Percentiles rank a stretch among this genome's conserved stretches.
Evolutionary conservation across 2,113 vertebrate genomes (phyloP).

Genomic region (Ageneiosus marmoratus): DNA sequence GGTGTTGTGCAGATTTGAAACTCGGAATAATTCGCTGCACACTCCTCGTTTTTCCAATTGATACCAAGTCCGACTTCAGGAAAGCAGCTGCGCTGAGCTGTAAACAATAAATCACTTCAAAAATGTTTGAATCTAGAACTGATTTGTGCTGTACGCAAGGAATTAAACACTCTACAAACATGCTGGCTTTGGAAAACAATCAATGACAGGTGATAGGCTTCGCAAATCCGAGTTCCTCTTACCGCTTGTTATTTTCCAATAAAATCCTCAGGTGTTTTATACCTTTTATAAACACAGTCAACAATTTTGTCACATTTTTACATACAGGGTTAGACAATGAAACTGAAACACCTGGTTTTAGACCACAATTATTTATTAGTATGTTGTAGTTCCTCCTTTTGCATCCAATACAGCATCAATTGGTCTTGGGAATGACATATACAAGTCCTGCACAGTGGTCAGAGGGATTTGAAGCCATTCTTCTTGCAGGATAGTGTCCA

Average conservation of each 20-base stretch:
- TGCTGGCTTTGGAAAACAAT: not conserved
- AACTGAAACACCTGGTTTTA: no score
- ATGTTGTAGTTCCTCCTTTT: no score
- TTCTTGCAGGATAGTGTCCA: no score
- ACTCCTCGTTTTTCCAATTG: constrained; percentile 25
- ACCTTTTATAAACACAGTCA: not conserved
- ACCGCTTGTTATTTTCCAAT: not conserved
- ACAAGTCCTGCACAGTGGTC: no score
- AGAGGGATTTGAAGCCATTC: no score
- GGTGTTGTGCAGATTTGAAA: not conserved
- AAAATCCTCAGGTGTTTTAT: not conserved
- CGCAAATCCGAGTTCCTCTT: not conserved
- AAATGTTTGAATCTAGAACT: not conserved
- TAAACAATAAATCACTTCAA: not conserved
- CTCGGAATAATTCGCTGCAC: constrained; percentile 2
- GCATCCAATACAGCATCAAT: no score
- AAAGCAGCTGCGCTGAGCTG: constrained; percentile 11
- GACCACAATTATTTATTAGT: no score
- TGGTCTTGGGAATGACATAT: no score
- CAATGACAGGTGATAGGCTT: not conserved
- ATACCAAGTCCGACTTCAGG: not conserved
- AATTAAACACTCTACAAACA: not conserved
- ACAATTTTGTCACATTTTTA: not conserved
- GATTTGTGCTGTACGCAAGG: not conserved
- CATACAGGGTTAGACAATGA: no score